A percentile compares a stretch with the other conserved stretches of the same genome.
These are phyloP conservation scores for Orgyia antiqua DNA, from an alignment of 2,888 invertebrate genomes.

Conservation along the genomic window DNA sequence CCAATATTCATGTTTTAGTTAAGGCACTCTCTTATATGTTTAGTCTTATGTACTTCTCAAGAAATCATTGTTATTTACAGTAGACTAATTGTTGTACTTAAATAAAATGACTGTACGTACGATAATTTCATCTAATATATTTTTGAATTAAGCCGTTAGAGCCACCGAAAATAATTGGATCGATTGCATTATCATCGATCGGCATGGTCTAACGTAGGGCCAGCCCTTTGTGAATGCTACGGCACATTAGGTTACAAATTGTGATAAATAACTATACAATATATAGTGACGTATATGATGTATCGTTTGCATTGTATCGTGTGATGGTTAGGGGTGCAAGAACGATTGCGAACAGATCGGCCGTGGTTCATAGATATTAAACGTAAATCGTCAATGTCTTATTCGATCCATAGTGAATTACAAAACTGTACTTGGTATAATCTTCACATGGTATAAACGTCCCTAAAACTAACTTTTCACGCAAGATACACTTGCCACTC, in stretches of 20 bases:
- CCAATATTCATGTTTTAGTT: no score
- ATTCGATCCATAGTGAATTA: not conserved
- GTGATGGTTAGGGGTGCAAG: constrained; percentile 22
- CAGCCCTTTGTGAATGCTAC: constrained; percentile 42
- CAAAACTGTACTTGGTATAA: not conserved
- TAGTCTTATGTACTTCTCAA: no score
- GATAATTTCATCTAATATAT: no score
- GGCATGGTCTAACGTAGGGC: constrained; percentile 32
- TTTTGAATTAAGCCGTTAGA: constrained; percentile 6
- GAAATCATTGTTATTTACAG: no score
- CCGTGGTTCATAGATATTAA: constrained; percentile 24
- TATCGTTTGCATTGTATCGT: constrained; percentile 23
- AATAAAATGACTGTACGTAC: no score
- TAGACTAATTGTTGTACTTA: no score
- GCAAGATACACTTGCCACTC: no score
- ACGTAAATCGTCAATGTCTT: constrained; percentile 8
- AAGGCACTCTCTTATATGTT: no score
- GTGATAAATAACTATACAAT: constrained; percentile 45
- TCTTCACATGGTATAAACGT: no score
- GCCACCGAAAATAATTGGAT: constrained; percentile 21
- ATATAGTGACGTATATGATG: constrained; percentile 27
- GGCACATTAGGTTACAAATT: constrained; percentile 52
- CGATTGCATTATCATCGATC: constrained; percentile 29
- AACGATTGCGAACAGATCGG: constrained; percentile 19
- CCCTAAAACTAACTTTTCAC: no score